Evolutionary conservation across 1,140 invertebrate species (phyloP).

Genomic region (Hypothenemus hampei): DNA sequence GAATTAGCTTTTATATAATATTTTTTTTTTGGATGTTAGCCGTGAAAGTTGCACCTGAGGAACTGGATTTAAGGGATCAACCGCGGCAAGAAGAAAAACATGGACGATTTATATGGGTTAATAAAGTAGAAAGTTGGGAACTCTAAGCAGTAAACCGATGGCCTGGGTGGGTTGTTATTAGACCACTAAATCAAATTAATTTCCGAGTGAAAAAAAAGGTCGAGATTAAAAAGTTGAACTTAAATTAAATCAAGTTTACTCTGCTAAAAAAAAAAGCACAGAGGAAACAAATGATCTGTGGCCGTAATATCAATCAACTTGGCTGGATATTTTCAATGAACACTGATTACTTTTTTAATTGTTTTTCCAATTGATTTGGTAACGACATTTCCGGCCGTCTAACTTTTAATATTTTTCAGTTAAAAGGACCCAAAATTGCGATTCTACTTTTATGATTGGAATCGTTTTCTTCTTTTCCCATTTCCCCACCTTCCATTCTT

Average conservation of each 20-base stretch:
- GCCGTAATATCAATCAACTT: not conserved
- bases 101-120: slow-evolving; percentile 11
- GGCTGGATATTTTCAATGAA: not conserved
- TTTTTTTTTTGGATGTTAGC: not conserved
- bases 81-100: not conserved
- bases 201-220: not conserved
- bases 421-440: not conserved
- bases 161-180: not conserved
- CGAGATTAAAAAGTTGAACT: not conserved
- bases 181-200: slow-evolving; percentile 5
- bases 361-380: not conserved
- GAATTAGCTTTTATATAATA: not conserved
- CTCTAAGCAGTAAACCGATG: not conserved
- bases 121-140: slow-evolving; percentile 6
- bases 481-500: too few relatives aligned
- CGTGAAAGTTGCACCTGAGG: slow-evolving; percentile 3
- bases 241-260: not conserved
- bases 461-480: too few relatives aligned
- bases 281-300: not conserved
- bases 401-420: not conserved
- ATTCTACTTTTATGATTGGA: not conserved
- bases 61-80: not conserved
- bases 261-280: not conserved
- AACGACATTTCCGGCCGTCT: not conserved
- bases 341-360: not conserved